phyloP scores from a whole-genome alignment of 37 sponge, comb jelly and placozoan genomes.

The Amphimedon queenslandica region DNA sequence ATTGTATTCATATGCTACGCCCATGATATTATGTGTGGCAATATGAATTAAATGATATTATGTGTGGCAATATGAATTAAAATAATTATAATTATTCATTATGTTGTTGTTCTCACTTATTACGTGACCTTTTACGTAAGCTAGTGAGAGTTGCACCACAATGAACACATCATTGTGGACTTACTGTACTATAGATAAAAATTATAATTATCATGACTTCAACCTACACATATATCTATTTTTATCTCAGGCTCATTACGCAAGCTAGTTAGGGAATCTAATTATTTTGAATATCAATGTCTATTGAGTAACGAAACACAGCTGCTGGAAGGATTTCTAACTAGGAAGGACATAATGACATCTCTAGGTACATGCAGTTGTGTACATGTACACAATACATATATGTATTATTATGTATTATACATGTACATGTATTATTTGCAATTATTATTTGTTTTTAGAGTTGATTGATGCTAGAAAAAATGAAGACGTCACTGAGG shows the following conservation, averaged over 20 bases:
- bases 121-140: no score
- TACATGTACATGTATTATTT: not conserved
- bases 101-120: no score
- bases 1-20: not conserved
- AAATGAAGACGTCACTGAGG: slow-evolving; percentile 14
- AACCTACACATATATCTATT: not conserved
- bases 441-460: slow-evolving; percentile 9
- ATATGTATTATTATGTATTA: not conserved
- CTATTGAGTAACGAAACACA: slow-evolving; percentile 74
- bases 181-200: not conserved
- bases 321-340: slow-evolving; percentile 78
- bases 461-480: not conserved
- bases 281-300: slow-evolving; percentile 90
- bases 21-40: not conserved
- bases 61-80: not conserved
- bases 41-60: no score
- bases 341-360: slow-evolving; percentile 73
- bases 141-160: not conserved
- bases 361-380: slow-evolving; percentile 89
- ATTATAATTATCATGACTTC: no score
- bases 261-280: slow-evolving; percentile 56
- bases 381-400: not conserved
- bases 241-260: slow-evolving; percentile 22
- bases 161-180: not conserved
- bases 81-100: no score